Conservation (phyloP, 1,140 invertebrate species). For the Cataglyphis hispanica region DNA sequence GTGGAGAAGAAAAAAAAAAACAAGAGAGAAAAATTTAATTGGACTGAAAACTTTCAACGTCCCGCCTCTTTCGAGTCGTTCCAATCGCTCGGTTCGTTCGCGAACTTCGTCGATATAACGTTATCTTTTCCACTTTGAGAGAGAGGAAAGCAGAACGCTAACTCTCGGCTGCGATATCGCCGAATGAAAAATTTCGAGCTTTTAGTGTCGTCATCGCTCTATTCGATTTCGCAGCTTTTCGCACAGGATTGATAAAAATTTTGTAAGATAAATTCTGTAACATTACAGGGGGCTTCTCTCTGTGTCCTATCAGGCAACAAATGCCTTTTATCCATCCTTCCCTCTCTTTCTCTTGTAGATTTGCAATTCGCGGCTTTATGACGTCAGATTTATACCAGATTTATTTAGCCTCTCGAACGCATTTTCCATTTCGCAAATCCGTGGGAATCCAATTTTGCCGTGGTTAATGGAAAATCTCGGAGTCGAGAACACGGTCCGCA, state of each 20-base stretch:
- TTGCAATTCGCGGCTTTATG: slow-evolving; percentile 26
- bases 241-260: slow-evolving; percentile 4
- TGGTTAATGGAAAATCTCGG: slow-evolving; percentile 67
- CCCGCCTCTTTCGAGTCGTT: slow-evolving; percentile 56
- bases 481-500: slow-evolving; percentile 51
- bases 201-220: slow-evolving; percentile 59
- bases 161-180: slow-evolving; percentile 49
- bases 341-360: not conserved
- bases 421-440: slow-evolving; percentile 66
- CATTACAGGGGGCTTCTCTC: slow-evolving; percentile 7
- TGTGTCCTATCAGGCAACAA: not conserved
- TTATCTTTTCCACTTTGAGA: slow-evolving; percentile 42
- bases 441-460: slow-evolving; percentile 53
- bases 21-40: slow-evolving; percentile 69
- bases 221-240: slow-evolving; percentile 19
- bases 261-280: slow-evolving; percentile 45
- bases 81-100: slow-evolving; percentile 42
- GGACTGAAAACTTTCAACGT: slow-evolving; percentile 66
- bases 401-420: slow-evolving; percentile 64
- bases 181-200: slow-evolving; percentile 61
- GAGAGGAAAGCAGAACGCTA: slow-evolving; percentile 33
- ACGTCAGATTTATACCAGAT: slow-evolving; percentile 56
- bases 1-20: slow-evolving; percentile 48
- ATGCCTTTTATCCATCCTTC: not conserved
- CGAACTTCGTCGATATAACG: slow-evolving; percentile 66